Base-by-base conservation (phyloP, 2,888 invertebrate genomes). In the Megamerina dolium region DNA sequence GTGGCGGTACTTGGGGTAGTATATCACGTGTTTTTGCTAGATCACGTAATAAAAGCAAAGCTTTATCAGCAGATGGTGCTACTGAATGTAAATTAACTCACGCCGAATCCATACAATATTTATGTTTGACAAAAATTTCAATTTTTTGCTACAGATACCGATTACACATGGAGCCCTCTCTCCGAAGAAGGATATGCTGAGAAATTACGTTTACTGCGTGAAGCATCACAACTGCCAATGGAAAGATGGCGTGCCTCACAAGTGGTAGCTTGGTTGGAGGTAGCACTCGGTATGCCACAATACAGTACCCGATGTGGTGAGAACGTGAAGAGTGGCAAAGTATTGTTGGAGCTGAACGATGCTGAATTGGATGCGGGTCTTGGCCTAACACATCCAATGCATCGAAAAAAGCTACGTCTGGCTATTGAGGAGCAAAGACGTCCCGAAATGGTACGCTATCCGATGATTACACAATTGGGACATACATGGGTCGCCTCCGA, bases 301-400 rank as follows among this genome's bases (percentile, higher is more conserved):
- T 93, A 93, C 59, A 91, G 91, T 3, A 81, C 85, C 17, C 78
- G 87, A 34, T 91, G 93, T 60, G 88, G 90, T 16, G 91, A 93
- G 65, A 94, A 94, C 69, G 87, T 95, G 51, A 93, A 94, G 70
- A 93, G 92, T 66, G 94, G 94, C 58, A 93, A 92, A 82, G 93
- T 94, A 59, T 78, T 95, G 63, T 79, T 94, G 58, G 93, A 92
- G 74, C 75, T 95, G 62, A 88, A 86, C 65, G 94, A 95, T 67
- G 80, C 85, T 40, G 95, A 95, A 68, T 73, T 95, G 66, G 92
- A 92, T 73, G 85, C 86, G 41, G 92, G 92, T 4, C 75, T 95
- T 45, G 91, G 91, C n/a, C 83, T 95, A 57, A 78, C 82, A 42
- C 92, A 93, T 76, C 87, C 91, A 31, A 86, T 95, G 81, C 94